A percentile compares a stretch with the other conserved stretches of the same genome.
Conservation (phyloP, 1,140 invertebrate species). For the Drosophila neocordata region DNA sequence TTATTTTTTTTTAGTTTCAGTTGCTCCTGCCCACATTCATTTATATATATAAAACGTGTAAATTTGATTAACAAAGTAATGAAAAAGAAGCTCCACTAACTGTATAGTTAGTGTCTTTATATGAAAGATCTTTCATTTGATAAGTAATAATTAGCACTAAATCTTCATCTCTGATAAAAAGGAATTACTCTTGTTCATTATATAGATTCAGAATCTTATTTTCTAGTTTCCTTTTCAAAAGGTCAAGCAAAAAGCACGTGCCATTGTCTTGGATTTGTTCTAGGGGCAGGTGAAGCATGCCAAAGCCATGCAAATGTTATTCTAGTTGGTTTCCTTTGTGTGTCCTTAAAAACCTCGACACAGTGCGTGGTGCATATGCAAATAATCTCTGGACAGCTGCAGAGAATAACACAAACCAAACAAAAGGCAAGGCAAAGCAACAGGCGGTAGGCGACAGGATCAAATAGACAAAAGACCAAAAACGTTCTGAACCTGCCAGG, state of each 20-base stretch:
- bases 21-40: too few relatives aligned
- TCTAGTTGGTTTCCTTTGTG: neutral
- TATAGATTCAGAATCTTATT: too few relatives aligned
- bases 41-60: conserved; percentile 9
- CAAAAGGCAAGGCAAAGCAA: conserved; percentile 46
- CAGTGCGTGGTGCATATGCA: conserved; percentile 70
- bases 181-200: too few relatives aligned
- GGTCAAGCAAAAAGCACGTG: conserved; percentile 72
- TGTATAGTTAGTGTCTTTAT: too few relatives aligned
- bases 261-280: conserved; percentile 27
- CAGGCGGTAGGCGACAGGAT: conserved; percentile 53
- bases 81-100: neutral
- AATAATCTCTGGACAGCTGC: conserved; percentile 67
- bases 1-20: conserved; percentile 6
- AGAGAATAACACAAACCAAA: conserved; percentile 40
- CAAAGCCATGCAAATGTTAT: conserved; percentile 9
- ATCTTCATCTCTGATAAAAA: neutral
- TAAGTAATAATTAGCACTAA: neutral
- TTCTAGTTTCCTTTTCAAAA: conserved; percentile 9
- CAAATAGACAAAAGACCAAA: conserved; percentile 41
- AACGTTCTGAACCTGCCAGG: conserved; percentile 64
- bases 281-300: conserved; percentile 58
- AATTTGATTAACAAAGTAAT: conserved; percentile 49
- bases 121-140: neutral
- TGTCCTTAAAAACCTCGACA: conserved; percentile 27